phyloP scores from a whole-genome alignment of 2,888 invertebrate genomes.

The Euplagia quadripunctaria region DNA sequence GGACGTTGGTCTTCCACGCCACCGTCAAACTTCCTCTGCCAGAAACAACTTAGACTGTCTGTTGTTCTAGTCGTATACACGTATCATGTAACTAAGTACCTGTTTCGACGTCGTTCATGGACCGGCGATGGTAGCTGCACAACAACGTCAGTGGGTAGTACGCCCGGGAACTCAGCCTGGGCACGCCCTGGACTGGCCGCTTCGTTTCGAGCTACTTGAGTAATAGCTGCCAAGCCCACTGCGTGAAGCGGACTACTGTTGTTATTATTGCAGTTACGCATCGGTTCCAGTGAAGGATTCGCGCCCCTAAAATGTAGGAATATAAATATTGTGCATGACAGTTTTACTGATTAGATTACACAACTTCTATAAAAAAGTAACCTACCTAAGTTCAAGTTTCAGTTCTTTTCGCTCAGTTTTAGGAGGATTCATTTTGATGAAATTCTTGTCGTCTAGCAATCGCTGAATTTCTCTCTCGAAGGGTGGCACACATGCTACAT shows the following conservation, averaged over 20 bases:
- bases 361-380: neutral
- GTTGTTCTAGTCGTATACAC: too few species aligned
- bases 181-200: conserved; percentile 59
- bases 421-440: conserved; percentile 88
- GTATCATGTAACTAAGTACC: conserved; percentile 48
- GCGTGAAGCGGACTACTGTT: conserved; percentile 89
- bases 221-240: conserved; percentile 92
- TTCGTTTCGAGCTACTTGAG: conserved; percentile 90
- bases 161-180: conserved; percentile 83
- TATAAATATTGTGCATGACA: neutral
- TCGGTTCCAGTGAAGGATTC: conserved; percentile 78
- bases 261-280: conserved; percentile 84
- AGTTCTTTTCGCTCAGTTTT: conserved; percentile 88
- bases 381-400: conserved; percentile 86
- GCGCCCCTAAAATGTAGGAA: conserved; percentile 59
- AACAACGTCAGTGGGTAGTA: conserved; percentile 83
- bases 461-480: conserved; percentile 94
- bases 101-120: conserved; percentile 64
- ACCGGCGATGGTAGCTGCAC: conserved; percentile 80
- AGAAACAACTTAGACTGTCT: too few species aligned
- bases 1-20: too few species aligned
- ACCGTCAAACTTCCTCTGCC: too few species aligned
- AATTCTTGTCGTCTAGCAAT: conserved; percentile 91
- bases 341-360: neutral
- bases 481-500: conserved; percentile 88